Percentiles rank a stretch among this genome's conserved stretches.
These are phyloP conservation scores for Xiphias gladius DNA, from an alignment of 2,113 vertebrate genomes.

Conservation along the genomic window DNA sequence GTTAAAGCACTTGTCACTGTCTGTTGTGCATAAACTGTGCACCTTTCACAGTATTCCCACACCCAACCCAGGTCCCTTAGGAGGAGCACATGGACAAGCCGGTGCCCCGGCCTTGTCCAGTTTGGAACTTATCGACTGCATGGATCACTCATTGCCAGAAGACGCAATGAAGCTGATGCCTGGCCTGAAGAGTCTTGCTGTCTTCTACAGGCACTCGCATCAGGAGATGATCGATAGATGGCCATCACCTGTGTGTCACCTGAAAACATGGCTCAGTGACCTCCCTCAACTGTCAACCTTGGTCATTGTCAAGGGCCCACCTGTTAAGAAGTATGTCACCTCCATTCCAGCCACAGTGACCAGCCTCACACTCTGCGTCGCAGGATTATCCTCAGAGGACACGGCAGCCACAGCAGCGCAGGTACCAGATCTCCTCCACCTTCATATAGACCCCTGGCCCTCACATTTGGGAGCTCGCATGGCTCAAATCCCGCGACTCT, in stretches of 20 bases:
- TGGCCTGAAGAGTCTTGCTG: conserved; percentile 50
- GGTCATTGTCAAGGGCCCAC: conserved; percentile 52
- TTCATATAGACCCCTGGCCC: conserved; percentile 70
- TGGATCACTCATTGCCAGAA: neutral
- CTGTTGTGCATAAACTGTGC: neutral
- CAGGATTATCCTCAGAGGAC: conserved; percentile 31
- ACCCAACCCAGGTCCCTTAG: neutral
- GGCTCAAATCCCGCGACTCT: conserved; percentile 61
- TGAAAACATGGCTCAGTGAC: conserved; percentile 62
- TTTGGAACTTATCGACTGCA: conserved; percentile 67
- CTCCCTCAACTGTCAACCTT: conserved; percentile 59
- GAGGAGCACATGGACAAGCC: neutral
- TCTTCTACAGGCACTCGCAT: conserved; percentile 31
- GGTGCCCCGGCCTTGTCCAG: conserved; percentile 33
- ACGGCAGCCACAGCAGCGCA: conserved; percentile 34
- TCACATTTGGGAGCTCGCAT: conserved; percentile 37
- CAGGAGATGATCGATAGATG: neutral
- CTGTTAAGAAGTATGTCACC: conserved; percentile 31
- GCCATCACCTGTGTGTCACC: neutral
- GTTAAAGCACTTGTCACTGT: conserved; percentile 67
- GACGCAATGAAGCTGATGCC: conserved; percentile 52
- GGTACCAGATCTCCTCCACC: conserved; percentile 68
- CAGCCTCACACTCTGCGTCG: conserved; percentile 57
- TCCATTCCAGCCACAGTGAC: conserved; percentile 67
- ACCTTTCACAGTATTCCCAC: rapidly evolving